A percentile compares a stretch with the other conserved stretches of the same genome.
These are phyloP conservation scores for Nipponacmea schrenckii DNA, from an alignment of 2,888 invertebrate genomes.

Conservation along the genomic window DNA sequence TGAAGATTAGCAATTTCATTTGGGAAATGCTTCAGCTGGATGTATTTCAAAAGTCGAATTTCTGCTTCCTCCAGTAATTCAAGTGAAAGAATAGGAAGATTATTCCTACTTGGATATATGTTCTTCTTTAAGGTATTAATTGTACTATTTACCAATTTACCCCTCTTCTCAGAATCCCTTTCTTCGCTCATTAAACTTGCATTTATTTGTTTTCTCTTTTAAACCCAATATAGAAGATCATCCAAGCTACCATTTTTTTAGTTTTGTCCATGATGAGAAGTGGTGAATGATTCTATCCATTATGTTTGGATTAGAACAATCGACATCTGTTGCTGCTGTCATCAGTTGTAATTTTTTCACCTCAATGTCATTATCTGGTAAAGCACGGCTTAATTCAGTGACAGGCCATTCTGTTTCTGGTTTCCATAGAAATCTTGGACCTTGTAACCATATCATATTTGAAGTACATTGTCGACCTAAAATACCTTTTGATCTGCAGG, in stretches of 20 bases:
- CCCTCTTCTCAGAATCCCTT: background rate
- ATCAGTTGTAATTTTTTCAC: slow-evolving; percentile 8
- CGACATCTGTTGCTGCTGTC: background rate
- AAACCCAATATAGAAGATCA: background rate
- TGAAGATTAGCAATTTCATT: background rate
- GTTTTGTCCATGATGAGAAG: slow-evolving; percentile 1
- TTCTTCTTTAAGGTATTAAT: no score
- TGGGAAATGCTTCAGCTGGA: slow-evolving; percentile 3
- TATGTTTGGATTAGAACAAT: background rate
- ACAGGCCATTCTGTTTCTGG: slow-evolving; percentile 1
- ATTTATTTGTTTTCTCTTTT: background rate
- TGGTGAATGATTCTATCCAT: background rate
- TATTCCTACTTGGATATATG: background rate
- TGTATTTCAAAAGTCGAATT: background rate
- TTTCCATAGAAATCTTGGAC: slow-evolving; percentile 4
- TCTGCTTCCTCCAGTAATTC: background rate
- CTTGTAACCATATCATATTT: slow-evolving; percentile 2
- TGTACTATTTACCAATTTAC: no score
- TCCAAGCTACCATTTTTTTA: background rate
- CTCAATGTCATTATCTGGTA: background rate
- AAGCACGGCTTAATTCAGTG: background rate
- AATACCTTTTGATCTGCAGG: slow-evolving; percentile 16
- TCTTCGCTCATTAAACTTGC: background rate
- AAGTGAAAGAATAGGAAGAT: background rate
- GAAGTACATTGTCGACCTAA: background rate